Conservation (phyloP, 2,113 vertebrate species). For the Scomber japonicus region DNA sequence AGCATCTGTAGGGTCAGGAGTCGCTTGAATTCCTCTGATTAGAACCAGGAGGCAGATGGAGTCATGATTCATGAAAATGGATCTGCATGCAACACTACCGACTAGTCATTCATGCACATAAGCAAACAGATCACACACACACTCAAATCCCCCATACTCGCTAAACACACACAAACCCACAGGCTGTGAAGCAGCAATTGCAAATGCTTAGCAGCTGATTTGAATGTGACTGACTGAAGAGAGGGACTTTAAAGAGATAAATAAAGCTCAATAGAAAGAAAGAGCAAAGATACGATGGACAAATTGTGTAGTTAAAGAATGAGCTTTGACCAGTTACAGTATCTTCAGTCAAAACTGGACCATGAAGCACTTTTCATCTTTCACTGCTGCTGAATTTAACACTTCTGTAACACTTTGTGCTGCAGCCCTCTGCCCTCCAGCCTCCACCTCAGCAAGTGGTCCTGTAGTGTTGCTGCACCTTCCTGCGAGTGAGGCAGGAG, state of each 20-base stretch:
- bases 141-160: conserved; percentile 33
- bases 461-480: conserved; percentile 57
- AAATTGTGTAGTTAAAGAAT: neutral
- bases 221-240: conserved; percentile 1
- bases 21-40: conserved; percentile 60
- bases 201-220: conserved; percentile 45
- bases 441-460: conserved; percentile 52
- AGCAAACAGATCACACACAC: conserved; percentile 62
- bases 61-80: conserved; percentile 54
- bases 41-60: conserved; percentile 71
- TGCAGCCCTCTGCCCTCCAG: conserved; percentile 52
- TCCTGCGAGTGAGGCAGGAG: conserved; percentile 45
- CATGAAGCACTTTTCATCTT: conserved; percentile 3
- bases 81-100: conserved; percentile 66
- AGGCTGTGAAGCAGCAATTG: conserved; percentile 22
- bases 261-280: no score
- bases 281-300: neutral
- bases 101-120: conserved; percentile 73
- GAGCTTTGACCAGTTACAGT: no score
- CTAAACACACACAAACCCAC: conserved; percentile 33
- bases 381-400: conserved; percentile 21
- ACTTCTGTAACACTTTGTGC: conserved; percentile 28
- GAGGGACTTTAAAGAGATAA: neutral
- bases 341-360: no score
- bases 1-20: conserved; percentile 66